Percentiles rank a stretch among this genome's conserved stretches.
Evolutionary conservation across 2,113 vertebrate genomes (phyloP).

Genomic region (Leptodactylus fuscus): DNA sequence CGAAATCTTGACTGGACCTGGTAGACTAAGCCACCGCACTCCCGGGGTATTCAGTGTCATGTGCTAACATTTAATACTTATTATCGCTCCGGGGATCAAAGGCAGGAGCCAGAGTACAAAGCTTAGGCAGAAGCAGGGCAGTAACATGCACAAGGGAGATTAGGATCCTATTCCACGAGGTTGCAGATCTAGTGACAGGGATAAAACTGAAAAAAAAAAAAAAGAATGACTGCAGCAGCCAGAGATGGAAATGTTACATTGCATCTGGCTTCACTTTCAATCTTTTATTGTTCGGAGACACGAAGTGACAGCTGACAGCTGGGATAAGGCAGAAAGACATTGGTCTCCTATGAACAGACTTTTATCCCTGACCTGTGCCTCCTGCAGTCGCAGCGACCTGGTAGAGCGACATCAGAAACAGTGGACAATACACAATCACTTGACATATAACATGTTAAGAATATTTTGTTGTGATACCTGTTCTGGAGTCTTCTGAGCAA

Average conservation of each 20-base stretch:
- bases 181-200: slow-evolving; percentile 48
- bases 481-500: slow-evolving; percentile 81
- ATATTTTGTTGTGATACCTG: slow-evolving; percentile 71
- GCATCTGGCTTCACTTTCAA: slow-evolving; percentile 29
- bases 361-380: background rate
- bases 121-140: slow-evolving; percentile 27
- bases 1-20: slow-evolving; percentile 8
- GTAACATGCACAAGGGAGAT: slow-evolving; percentile 51
- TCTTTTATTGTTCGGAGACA: slow-evolving; percentile 31
- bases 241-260: slow-evolving; percentile 10
- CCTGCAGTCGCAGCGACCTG: background rate
- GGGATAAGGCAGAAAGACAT: background rate
- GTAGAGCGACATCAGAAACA: background rate
- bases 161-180: slow-evolving; percentile 43
- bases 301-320: slow-evolving; percentile 47
- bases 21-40: slow-evolving; percentile 21
- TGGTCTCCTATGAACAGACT: background rate
- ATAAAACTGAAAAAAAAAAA: slow-evolving; percentile 45
- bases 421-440: background rate
- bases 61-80: slow-evolving; percentile 57
- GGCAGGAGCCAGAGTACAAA: slow-evolving; percentile 55
- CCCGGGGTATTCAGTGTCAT: slow-evolving; percentile 51
- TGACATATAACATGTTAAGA: background rate
- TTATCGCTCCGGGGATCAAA: slow-evolving; percentile 53
- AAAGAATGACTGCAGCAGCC: slow-evolving; percentile 5